A percentile compares a stretch with the other conserved stretches of the same genome.
phyloP scores from a whole-genome alignment of 1,140 invertebrate genomes.

The Macrotrachela quadricornifera region DNA sequence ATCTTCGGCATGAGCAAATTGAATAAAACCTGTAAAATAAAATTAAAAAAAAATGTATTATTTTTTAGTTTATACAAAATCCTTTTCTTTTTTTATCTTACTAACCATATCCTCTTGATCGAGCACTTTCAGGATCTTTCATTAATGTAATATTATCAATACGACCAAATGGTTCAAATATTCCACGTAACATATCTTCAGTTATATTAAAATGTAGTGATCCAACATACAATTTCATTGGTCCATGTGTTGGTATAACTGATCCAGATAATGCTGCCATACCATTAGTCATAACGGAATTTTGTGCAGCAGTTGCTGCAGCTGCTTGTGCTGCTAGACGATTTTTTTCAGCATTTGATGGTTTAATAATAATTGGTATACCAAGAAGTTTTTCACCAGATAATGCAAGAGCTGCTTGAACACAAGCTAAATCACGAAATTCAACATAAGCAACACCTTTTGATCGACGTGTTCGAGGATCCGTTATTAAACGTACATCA shows the following conservation, averaged over 20 bases:
- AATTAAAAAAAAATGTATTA: too few species aligned
- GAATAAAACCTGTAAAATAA: slow-evolving; percentile 18
- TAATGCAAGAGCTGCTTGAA: slow-evolving; percentile 78
- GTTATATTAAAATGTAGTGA: slow-evolving; percentile 97
- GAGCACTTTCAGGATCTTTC: slow-evolving; percentile 66
- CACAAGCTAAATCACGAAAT: slow-evolving; percentile 90
- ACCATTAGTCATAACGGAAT: neutral
- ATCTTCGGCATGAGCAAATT: slow-evolving; percentile 92
- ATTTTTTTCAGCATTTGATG: slow-evolving; percentile 95
- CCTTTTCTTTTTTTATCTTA: too few species aligned
- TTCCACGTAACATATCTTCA: slow-evolving; percentile 89
- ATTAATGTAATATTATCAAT: slow-evolving; percentile 89
- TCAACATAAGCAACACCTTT: slow-evolving; percentile 99
- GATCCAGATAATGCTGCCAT: too few species aligned
- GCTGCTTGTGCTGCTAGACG: slow-evolving; percentile 29
- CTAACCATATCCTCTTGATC: slow-evolving; percentile 70
- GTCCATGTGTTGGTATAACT: slow-evolving; percentile 40
- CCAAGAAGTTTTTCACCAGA: slow-evolving; percentile 87
- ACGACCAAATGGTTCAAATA: slow-evolving; percentile 93
- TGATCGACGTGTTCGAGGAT: slow-evolving; percentile 91
- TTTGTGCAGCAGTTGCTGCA: slow-evolving; percentile 10
- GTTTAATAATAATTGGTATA: slow-evolving; percentile 89
- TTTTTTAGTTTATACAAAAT: too few species aligned
- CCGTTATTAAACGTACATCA: slow-evolving; percentile 92
- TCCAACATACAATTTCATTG: slow-evolving; percentile 86